phyloP scores from a whole-genome alignment of 2,888 invertebrate species.

The Pyrrhosoma nymphula region DNA sequence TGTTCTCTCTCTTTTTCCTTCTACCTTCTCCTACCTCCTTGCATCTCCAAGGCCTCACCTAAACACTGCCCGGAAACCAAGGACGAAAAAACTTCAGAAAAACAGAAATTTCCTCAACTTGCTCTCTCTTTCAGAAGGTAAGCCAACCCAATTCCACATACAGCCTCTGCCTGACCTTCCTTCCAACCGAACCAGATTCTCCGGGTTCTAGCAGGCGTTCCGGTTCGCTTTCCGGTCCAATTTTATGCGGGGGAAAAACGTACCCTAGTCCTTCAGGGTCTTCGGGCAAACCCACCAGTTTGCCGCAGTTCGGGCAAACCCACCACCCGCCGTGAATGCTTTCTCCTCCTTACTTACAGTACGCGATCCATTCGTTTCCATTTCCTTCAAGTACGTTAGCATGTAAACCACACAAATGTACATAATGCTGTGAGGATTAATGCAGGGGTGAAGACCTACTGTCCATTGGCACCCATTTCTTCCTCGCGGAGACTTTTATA shows the following conservation, averaged over 20 bases:
- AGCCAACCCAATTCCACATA: background rate
- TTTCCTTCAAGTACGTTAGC: background rate
- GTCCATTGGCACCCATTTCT: background rate
- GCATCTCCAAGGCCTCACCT: background rate
- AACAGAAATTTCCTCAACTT: background rate
- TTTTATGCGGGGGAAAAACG: background rate
- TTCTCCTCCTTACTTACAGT: background rate
- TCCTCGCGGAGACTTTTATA: constrained; percentile 6
- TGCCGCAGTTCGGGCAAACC: background rate
- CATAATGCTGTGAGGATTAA: background rate
- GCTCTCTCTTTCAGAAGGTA: background rate
- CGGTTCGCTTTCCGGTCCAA: no score
- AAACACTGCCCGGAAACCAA: background rate
- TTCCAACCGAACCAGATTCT: background rate
- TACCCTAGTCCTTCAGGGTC: background rate
- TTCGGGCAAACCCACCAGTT: background rate
- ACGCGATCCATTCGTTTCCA: background rate
- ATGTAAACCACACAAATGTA: background rate
- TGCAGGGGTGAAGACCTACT: background rate
- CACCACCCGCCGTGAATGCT: background rate
- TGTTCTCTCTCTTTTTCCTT: background rate
- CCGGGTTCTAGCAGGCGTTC: background rate
- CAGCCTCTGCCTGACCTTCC: background rate
- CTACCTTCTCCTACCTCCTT: background rate
- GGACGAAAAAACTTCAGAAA: background rate